Percentiles rank a stretch among this genome's conserved stretches.
These are phyloP conservation scores for Siphamia tubifer DNA, from an alignment of 2,113 vertebrate species.

Conservation along the genomic window DNA sequence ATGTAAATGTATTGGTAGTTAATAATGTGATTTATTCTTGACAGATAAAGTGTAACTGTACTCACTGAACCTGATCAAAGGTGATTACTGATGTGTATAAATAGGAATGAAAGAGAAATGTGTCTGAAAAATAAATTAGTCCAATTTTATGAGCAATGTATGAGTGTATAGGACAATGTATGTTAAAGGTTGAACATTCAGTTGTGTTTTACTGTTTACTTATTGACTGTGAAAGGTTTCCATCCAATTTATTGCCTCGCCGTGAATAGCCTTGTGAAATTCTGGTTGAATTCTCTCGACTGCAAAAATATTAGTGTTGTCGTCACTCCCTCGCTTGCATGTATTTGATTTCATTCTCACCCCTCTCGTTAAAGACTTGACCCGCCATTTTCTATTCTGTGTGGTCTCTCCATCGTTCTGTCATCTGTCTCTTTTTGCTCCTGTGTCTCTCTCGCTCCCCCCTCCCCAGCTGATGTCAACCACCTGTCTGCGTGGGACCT, in stretches of 20 bases:
- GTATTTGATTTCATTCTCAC: conserved; percentile 39
- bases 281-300: not conserved
- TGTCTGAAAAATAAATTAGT: too few species aligned
- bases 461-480: conserved; percentile 60
- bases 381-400: conserved; percentile 61
- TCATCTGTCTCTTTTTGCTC: conserved; percentile 48
- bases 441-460: conserved; percentile 24
- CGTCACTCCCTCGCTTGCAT: not conserved
- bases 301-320: conserved; percentile 11
- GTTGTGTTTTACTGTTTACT: not conserved
- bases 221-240: not conserved
- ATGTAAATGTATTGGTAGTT: too few species aligned
- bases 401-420: conserved; percentile 65
- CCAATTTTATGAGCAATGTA: too few species aligned
- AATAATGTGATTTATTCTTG: too few species aligned
- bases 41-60: too few species aligned
- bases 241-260: not conserved
- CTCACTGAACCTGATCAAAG: too few species aligned
- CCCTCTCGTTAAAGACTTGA: conserved; percentile 45
- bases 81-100: too few species aligned
- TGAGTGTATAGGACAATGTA: too few species aligned
- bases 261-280: not conserved
- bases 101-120: too few species aligned
- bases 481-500: conserved; percentile 77
- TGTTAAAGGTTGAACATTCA: not conserved